These are phyloP conservation scores for Campylomormyrus tamandua DNA, from an alignment of 2,113 vertebrate genomes.

Conservation along the genomic window DNA sequence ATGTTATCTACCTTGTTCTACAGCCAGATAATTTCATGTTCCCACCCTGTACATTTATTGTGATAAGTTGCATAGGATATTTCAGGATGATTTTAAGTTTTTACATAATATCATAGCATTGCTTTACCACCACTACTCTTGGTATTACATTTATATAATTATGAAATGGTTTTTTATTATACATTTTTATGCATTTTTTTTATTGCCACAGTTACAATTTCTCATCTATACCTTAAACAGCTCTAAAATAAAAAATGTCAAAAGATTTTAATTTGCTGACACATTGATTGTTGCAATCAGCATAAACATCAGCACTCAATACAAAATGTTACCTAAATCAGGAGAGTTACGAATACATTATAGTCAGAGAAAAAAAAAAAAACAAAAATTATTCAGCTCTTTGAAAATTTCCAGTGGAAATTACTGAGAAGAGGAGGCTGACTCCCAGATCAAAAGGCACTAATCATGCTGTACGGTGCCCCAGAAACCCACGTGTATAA, in stretches of 20 bases:
- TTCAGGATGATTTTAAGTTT: not conserved
- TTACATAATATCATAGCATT: not conserved
- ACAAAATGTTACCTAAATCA: not conserved
- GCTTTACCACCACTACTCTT: not conserved
- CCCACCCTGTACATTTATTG: not conserved
- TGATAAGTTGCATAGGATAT: not conserved
- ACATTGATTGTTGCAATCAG: not conserved
- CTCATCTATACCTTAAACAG: not conserved
- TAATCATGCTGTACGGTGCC: slow-evolving; percentile 70
- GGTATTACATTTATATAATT: not conserved
- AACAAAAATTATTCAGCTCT: slow-evolving; percentile 59
- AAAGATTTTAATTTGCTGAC: not conserved
- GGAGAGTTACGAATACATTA: not conserved
- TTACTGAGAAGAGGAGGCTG: slow-evolving; percentile 64
- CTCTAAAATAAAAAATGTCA: not conserved
- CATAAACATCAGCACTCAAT: not conserved
- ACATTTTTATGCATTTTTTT: not conserved
- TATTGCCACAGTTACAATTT: not conserved
- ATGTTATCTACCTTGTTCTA: not conserved
- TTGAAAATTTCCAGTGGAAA: slow-evolving; percentile 74
- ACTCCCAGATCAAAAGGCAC: slow-evolving; percentile 72
- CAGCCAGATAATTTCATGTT: not conserved
- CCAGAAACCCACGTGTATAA: slow-evolving; percentile 64
- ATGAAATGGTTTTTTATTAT: not conserved
- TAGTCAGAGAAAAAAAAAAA: slow-evolving; percentile 32